phyloP scores from a whole-genome alignment of 2,113 vertebrate genomes.

The Nansenia antarctica region DNA sequence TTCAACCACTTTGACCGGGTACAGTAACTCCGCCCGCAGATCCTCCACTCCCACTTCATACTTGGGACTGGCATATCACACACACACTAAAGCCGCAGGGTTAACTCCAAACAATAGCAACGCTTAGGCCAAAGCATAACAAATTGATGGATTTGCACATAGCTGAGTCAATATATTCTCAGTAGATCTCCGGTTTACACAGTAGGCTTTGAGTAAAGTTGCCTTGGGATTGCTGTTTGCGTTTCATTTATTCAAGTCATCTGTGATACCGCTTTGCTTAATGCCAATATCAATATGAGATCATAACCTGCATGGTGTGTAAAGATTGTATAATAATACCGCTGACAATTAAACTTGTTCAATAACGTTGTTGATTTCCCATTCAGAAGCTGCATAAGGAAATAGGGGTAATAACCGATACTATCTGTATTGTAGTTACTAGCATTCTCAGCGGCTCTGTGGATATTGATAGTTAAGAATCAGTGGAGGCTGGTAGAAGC shows the following conservation, averaged over 20 bases:
- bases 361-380: background rate
- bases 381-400: slow-evolving; percentile 22
- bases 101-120: no score
- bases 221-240: no score
- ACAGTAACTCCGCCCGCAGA: slow-evolving; percentile 21
- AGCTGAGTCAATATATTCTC: no score
- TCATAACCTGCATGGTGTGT: background rate
- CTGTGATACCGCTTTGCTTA: no score
- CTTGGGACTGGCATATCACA: no score
- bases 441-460: background rate
- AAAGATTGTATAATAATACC: background rate
- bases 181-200: background rate
- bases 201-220: no score
- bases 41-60: background rate
- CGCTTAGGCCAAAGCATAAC: no score
- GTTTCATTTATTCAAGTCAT: no score
- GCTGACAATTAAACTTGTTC: background rate
- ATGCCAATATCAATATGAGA: no score
- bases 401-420: slow-evolving; percentile 8
- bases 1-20: slow-evolving; percentile 99
- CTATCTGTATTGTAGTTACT: background rate
- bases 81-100: no score
- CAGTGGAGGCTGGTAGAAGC: background rate
- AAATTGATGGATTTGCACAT: no score
- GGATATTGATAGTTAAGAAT: background rate